Evolutionary conservation across 2,113 vertebrate genomes (phyloP), one percentile per base, ranked within the genome.

Genomic region (Ia io): DNA sequence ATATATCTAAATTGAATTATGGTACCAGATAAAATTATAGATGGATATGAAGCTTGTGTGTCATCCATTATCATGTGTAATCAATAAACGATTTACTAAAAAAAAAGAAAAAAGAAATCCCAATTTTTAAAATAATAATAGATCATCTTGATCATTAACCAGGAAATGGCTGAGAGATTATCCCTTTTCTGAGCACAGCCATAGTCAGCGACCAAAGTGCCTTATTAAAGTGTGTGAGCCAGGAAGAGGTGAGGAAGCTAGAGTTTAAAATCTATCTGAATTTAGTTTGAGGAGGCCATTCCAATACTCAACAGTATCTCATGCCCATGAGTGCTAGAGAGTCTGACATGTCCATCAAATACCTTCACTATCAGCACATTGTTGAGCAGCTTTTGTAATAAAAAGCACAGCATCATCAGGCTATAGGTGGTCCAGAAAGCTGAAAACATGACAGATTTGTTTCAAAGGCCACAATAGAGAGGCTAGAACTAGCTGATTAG

Each of bases 71-170:
- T 97, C 92, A 95, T 97, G 96, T 97, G 96, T 97, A 97, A 95
- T 97, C 97, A 97, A 97, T 97, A 97, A 97, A 97, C 92, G 78
- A 96, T 97, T 97, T 97, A 95, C 96, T 95, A 95, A n/a, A n/a
- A n/a, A n/a, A n/a, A n/a, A n/a, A n/a, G n/a, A n/a, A n/a, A n/a
- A n/a, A n/a, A n/a, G n/a, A n/a, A n/a, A n/a, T n/a, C n/a, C 20
- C 70, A 16, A 56, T 30, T 61, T 80, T 49, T 69, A 42, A 47
- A 56, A 88, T 10, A 91, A 22, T 53, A 79, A 51, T 47, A 63
- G 40, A 12, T 37, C 22, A 25, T n/a, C 17, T 30, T 87, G 49
- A 88, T 71, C 35, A 94, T 49, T 28, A 84, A 40, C 25, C 63
- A 65, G 61, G 5, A 88, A 84, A 12, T 53, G 56, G 49, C 17